A percentile compares a stretch with the other conserved stretches of the same genome.
phyloP scores from a whole-genome alignment of 2,797 vertebrate species.

The Philypnodon macrostomus region DNA sequence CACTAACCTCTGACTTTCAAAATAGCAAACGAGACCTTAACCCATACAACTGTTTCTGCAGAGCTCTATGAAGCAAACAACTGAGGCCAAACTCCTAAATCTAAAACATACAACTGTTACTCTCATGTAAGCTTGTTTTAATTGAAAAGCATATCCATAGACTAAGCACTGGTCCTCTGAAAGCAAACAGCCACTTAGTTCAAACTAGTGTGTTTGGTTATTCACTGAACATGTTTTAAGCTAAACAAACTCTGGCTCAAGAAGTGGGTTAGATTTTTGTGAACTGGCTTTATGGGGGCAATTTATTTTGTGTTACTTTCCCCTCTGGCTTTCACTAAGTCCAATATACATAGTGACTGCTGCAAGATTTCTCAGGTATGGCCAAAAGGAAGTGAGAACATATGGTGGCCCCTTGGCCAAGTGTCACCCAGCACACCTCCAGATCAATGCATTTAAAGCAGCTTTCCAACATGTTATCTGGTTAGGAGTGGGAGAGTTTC shows the following conservation, averaged over 20 bases:
- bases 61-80: constrained; percentile 2
- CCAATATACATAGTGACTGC: constrained; percentile 52
- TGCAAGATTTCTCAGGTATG: constrained; percentile 46
- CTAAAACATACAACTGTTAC: constrained; percentile 37
- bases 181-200: constrained; percentile 53
- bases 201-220: constrained; percentile 49
- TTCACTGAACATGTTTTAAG: constrained; percentile 9
- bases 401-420: constrained; percentile 2
- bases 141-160: constrained; percentile 53
- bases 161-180: constrained; percentile 50
- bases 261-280: constrained; percentile 16
- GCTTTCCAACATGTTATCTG: neutral
- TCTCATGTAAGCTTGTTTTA: constrained; percentile 43
- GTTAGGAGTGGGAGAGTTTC: neutral
- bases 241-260: constrained; percentile 32
- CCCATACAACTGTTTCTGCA: neutral
- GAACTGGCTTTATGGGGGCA: constrained; percentile 30
- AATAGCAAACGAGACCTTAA: constrained; percentile 2
- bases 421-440: neutral
- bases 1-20: constrained; percentile 3
- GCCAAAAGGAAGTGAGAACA: constrained; percentile 44
- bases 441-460: constrained; percentile 15
- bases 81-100: neutral
- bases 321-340: neutral
- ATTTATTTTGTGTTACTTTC: constrained; percentile 21